Evolutionary conservation across 2,113 vertebrate species (phyloP).

Genomic region (Zapus hudsonius): DNA sequence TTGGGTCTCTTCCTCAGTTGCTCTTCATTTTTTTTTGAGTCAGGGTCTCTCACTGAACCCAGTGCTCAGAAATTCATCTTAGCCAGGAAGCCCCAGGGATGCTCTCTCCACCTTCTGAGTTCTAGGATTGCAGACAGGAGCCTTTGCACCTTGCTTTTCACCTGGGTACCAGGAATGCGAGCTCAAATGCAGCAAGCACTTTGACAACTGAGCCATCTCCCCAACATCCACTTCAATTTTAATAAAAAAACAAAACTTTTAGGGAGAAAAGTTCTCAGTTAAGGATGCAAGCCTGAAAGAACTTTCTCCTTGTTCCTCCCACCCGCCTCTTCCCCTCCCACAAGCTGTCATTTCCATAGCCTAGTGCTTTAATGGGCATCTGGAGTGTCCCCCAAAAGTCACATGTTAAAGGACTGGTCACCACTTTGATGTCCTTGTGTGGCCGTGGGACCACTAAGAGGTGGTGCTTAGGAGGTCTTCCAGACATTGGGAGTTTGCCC

Average conservation of each 20-base stretch:
- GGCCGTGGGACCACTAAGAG: background rate
- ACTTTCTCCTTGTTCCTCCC: background rate
- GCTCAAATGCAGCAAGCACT: too few relatives aligned
- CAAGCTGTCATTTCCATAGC: background rate
- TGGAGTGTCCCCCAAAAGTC: background rate
- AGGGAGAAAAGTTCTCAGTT: background rate
- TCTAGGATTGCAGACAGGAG: too few relatives aligned
- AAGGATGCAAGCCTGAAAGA: background rate
- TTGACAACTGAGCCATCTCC: too few relatives aligned
- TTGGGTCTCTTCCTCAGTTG: too few relatives aligned
- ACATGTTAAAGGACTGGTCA: background rate
- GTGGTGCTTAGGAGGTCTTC: background rate
- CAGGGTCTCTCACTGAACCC: too few relatives aligned
- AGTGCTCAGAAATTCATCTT: too few relatives aligned
- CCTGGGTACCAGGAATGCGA: too few relatives aligned
- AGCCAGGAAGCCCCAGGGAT: too few relatives aligned
- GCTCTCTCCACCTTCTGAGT: too few relatives aligned
- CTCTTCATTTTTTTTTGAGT: too few relatives aligned
- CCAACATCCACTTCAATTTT: slow-evolving; percentile 17
- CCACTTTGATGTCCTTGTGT: background rate
- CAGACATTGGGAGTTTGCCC: background rate
- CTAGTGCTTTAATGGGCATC: background rate
- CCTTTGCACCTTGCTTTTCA: too few relatives aligned
- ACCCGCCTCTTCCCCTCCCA: background rate
- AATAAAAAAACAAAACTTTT: slow-evolving; percentile 54